phyloP scores from a whole-genome alignment of 1,140 invertebrate species.

The Ptiloglossa arizonensis region DNA sequence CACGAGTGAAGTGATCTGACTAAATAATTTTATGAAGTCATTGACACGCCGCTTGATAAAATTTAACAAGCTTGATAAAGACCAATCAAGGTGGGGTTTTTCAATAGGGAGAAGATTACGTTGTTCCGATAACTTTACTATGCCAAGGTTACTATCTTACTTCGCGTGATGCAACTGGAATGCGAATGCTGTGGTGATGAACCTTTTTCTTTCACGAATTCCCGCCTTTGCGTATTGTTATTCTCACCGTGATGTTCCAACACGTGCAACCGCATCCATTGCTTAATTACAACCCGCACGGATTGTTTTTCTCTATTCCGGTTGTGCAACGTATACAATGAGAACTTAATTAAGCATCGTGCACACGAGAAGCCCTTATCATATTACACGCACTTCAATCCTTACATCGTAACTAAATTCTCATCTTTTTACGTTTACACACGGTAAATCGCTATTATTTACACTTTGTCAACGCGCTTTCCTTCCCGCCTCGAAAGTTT shows the following conservation, averaged over 20 bases:
- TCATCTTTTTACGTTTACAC: not conserved
- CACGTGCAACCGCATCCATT: constrained; percentile 34
- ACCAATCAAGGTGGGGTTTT: constrained; percentile 45
- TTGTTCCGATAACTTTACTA: constrained; percentile 60
- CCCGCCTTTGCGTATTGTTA: constrained; percentile 36
- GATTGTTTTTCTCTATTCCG: constrained; percentile 48
- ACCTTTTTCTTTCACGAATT: constrained; percentile 23
- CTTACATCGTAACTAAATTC: constrained; percentile 14
- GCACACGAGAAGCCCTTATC: constrained; percentile 51
- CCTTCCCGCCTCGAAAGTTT: not conserved
- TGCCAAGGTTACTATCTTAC: constrained; percentile 68
- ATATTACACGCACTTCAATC: constrained; percentile 30
- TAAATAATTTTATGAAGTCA: constrained; percentile 25
- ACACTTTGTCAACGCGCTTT: constrained; percentile 13
- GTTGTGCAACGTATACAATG: constrained; percentile 39
- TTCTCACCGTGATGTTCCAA: constrained; percentile 21
- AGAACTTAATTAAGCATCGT: constrained; percentile 48
- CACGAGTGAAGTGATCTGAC: not conserved
- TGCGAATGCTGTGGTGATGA: constrained; percentile 1
- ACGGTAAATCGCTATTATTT: constrained; percentile 4
- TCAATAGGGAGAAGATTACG: constrained; percentile 63
- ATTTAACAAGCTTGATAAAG: constrained; percentile 36
- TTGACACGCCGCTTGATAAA: constrained; percentile 30
- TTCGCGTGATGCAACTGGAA: constrained; percentile 32
- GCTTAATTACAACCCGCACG: constrained; percentile 46